A percentile compares a stretch with the other conserved stretches of the same genome.
Evolutionary conservation across 2,797 vertebrate species (phyloP).

Genomic region (Manis crassicaudata): DNA sequence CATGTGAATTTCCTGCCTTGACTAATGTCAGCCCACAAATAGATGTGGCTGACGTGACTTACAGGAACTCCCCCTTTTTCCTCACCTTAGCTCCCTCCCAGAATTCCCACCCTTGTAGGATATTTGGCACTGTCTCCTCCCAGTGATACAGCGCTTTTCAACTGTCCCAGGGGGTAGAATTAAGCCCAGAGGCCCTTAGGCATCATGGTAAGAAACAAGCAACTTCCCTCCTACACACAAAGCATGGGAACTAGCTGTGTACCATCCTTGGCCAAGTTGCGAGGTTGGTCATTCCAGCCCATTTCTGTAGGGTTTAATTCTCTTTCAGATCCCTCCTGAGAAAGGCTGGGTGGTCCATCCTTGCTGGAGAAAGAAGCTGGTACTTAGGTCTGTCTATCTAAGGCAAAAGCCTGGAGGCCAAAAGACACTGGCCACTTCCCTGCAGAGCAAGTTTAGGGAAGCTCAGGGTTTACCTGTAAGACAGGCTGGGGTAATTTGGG

Average conservation of each 20-base stretch:
- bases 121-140: background rate
- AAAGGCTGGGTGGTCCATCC: background rate
- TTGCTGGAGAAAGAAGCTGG: background rate
- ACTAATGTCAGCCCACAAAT: background rate
- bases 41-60: background rate
- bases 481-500: background rate
- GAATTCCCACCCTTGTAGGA: background rate
- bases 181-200: background rate
- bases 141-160: background rate
- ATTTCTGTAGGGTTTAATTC: background rate
- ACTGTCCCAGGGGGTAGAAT: background rate
- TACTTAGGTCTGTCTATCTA: background rate
- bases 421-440: background rate
- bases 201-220: background rate
- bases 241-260: background rate
- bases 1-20: background rate
- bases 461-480: background rate
- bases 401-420: background rate
- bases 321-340: too few species aligned
- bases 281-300: background rate
- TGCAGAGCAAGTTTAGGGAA: background rate
- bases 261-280: background rate
- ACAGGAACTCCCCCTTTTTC: background rate
- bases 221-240: background rate
- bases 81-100: background rate